Percentiles rank a stretch among this genome's conserved stretches.
These are phyloP conservation scores for Drosophila kanapiae DNA, from an alignment of 1,140 invertebrate species.

Conservation along the genomic window DNA sequence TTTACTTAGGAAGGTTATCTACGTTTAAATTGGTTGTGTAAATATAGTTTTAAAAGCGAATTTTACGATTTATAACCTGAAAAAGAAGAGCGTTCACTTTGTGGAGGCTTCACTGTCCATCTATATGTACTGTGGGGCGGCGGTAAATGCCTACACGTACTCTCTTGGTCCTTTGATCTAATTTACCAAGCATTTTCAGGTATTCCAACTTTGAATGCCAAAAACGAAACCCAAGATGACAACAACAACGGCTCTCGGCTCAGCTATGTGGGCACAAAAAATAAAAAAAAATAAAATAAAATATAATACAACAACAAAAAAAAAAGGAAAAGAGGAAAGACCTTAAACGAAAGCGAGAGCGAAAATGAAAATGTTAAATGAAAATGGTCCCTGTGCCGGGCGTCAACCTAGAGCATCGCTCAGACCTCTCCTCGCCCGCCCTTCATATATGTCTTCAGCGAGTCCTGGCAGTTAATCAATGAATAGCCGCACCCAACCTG, in stretches of 20 bases:
- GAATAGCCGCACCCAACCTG: conserved; percentile 53
- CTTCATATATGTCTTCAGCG: conserved; percentile 15
- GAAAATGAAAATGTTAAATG: conserved; percentile 50
- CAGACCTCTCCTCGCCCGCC: background rate
- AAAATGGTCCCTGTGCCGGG: conserved; percentile 37
- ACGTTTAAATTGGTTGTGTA: no score
- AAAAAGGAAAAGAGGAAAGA: background rate
- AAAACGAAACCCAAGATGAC: conserved; percentile 64
- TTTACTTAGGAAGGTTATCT: no score
- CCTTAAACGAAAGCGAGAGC: conserved; percentile 10
- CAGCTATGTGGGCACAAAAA: conserved; percentile 8
- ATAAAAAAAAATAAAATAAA: conserved; percentile 9
- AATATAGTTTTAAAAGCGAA: no score
- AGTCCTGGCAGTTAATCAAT: conserved; percentile 71
- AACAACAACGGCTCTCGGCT: conserved; percentile 34
- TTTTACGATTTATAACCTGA: no score
- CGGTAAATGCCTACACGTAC: conserved; percentile 71
- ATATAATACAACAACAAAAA: conserved; percentile 1
- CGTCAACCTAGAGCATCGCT: conserved; percentile 4
- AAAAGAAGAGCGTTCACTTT: background rate
- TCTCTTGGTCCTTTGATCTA: conserved; percentile 73
- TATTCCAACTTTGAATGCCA: conserved; percentile 80
- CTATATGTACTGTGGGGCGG: background rate
- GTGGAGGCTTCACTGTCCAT: background rate
- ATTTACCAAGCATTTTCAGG: conserved; percentile 81